phyloP scores from a whole-genome alignment of 2,888 invertebrate species.

The Spodoptera littoralis region DNA sequence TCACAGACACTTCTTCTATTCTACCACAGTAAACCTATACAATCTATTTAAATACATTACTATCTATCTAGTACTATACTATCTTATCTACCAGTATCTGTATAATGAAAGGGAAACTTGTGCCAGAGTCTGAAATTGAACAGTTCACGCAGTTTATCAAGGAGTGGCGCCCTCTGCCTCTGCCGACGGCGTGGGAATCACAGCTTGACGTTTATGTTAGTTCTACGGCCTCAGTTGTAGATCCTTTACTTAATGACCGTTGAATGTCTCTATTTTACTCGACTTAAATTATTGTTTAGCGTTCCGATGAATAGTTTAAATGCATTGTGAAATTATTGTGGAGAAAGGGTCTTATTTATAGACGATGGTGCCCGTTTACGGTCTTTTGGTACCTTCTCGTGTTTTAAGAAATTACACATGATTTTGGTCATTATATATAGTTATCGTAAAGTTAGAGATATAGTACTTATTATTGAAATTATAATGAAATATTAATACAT shows the following conservation, averaged over 20 bases:
- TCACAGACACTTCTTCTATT: too few species aligned
- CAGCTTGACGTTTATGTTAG: conserved; percentile 22
- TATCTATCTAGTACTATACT: too few species aligned
- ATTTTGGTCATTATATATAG: too few species aligned
- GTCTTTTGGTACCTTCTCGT: not conserved
- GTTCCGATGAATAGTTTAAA: not conserved
- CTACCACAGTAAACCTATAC: too few species aligned
- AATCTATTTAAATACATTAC: too few species aligned
- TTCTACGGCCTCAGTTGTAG: conserved; percentile 16
- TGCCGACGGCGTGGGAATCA: conserved; percentile 48
- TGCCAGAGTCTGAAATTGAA: conserved; percentile 24
- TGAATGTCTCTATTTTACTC: conserved; percentile 14
- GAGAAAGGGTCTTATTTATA: too few species aligned
- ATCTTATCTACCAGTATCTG: too few species aligned
- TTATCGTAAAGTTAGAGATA: too few species aligned
- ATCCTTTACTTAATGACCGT: conserved; percentile 13
- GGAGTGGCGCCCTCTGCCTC: conserved; percentile 44
- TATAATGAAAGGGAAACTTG: conserved; percentile 1
- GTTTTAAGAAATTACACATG: too few species aligned
- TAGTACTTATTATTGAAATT: too few species aligned
- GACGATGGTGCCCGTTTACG: too few species aligned
- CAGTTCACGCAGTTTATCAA: conserved; percentile 27
- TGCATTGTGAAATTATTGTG: conserved; percentile 3
- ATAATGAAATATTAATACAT: too few species aligned
- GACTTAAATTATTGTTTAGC: conserved; percentile 15